Percentiles rank a stretch among this genome's conserved stretches.
phyloP scores from a whole-genome alignment of 2,888 invertebrate genomes.

The Napeogenes inachia region DNA sequence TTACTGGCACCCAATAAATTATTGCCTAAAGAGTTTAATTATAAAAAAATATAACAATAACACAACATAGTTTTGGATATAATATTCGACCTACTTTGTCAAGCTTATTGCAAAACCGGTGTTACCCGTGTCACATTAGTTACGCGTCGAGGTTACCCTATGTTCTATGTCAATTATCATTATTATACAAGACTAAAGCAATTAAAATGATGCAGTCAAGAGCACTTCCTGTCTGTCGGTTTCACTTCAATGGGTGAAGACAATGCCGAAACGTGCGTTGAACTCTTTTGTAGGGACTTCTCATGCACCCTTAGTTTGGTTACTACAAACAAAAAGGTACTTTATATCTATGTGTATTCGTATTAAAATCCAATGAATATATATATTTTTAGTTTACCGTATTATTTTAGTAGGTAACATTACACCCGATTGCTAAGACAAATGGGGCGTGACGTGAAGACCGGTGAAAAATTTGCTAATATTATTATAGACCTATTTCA shows the following conservation, averaged over 20 bases:
- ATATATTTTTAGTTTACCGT: conserved; percentile 43
- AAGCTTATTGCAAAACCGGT: conserved; percentile 22
- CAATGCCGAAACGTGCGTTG: conserved; percentile 70
- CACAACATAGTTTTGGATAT: not conserved
- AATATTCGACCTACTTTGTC: conserved; percentile 23
- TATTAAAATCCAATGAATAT: conserved; percentile 43
- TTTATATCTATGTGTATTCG: conserved; percentile 46
- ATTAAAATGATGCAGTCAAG: conserved; percentile 20
- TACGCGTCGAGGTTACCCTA: conserved; percentile 18
- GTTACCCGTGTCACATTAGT: conserved; percentile 20
- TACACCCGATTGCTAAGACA: conserved; percentile 41
- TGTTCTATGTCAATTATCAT: conserved; percentile 10
- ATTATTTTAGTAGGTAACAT: conserved; percentile 50
- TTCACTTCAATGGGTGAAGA: conserved; percentile 57
- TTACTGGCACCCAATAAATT: too few species aligned
- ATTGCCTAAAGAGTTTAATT: too few species aligned
- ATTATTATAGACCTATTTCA: not conserved
- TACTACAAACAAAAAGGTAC: conserved; percentile 34
- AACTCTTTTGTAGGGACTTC: conserved; percentile 73
- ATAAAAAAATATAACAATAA: too few species aligned
- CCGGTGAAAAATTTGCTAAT: conserved; percentile 36
- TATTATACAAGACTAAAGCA: conserved; percentile 11
- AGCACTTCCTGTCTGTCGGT: conserved; percentile 49
- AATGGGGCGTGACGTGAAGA: conserved; percentile 52
- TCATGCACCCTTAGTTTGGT: conserved; percentile 26